Base-by-base conservation (phyloP, 1,140 invertebrate species). In the Tetraneura akinire region DNA sequence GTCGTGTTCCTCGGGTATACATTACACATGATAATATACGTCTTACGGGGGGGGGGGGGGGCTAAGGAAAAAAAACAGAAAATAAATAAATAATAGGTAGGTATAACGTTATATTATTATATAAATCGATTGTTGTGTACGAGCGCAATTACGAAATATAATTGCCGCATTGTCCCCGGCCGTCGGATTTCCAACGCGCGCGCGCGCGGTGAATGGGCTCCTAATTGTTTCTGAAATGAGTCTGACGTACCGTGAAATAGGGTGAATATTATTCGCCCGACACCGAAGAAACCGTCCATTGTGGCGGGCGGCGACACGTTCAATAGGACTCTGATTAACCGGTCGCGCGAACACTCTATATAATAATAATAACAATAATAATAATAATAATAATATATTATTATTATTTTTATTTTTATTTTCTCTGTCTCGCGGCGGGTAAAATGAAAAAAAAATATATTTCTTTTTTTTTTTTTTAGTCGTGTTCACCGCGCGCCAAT, bases 211-310 rank as follows among this genome's bases (percentile, higher is more conserved):
- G 74, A 78, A 78, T 78, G 74, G 74, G 55, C 51, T 78, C 74
- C 74, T 78, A 78, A 78, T 78, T 78, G 74, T 78, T 78, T 78
- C 37, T 78, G 74, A 78, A 78, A 78, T 47, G 74, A 78, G 74
- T 47, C 55, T 47, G 74, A 78, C 74, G 74, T 62, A 78, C 74
- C 74, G 74, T 78, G 74, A 78, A 78, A 78, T 78, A 62, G 74
- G 74, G 74, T 78, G 53, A 18, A 14, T 16, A 74, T 45, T 26
- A 23, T 60, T 71, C 68, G 68, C 68, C 45, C 68, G 68, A 71
- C 68, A 49, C 68, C 68, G 68, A 45, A 51, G 45, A 37, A 49
- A 71, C 68, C 42, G 74, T 78, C 74, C 74, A 78, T 78, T 78
- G 74, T 78, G 55, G 74, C 53, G 8, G 51, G 71, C 55, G 23